phyloP scores from a whole-genome alignment of 2,888 invertebrate species.

The Ormyrus nitidulus region DNA sequence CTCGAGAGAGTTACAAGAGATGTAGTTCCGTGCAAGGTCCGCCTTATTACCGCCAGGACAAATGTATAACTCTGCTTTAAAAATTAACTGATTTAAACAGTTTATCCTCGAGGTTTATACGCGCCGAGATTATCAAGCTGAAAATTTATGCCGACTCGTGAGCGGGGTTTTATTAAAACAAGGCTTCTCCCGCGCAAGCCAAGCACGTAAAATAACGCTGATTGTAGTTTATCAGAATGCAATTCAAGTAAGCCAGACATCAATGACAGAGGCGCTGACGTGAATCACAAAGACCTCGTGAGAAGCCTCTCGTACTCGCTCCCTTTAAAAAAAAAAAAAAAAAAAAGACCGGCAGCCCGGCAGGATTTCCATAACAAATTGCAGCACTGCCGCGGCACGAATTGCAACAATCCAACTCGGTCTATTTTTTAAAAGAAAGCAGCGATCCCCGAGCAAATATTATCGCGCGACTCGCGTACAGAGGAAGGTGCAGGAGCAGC shows the following conservation, averaged over 20 bases:
- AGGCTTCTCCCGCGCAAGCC: neutral
- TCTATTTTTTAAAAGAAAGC: too few species aligned
- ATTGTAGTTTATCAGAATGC: constrained; percentile 15
- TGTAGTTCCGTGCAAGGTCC: too few species aligned
- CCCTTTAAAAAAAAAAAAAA: too few species aligned
- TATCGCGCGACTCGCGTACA: neutral
- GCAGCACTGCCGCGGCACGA: neutral
- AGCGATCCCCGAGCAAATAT: constrained; percentile 20
- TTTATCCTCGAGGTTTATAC: constrained; percentile 2
- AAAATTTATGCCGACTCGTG: constrained; percentile 38
- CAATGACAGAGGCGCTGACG: neutral
- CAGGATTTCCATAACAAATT: too few species aligned
- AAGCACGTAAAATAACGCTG: neutral
- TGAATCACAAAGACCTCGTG: too few species aligned
- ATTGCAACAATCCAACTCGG: constrained; percentile 8
- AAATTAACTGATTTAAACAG: neutral
- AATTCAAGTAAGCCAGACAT: neutral
- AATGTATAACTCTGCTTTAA: neutral
- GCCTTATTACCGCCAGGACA: too few species aligned
- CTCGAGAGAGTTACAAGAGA: too few species aligned
- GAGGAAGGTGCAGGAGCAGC: constrained; percentile 18
- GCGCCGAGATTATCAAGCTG: neutral
- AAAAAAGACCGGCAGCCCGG: too few species aligned
- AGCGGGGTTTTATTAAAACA: constrained; percentile 26
- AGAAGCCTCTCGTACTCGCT: too few species aligned